Conservation (phyloP, 2,888 invertebrate species). For the Parasteatoda lunata region DNA sequence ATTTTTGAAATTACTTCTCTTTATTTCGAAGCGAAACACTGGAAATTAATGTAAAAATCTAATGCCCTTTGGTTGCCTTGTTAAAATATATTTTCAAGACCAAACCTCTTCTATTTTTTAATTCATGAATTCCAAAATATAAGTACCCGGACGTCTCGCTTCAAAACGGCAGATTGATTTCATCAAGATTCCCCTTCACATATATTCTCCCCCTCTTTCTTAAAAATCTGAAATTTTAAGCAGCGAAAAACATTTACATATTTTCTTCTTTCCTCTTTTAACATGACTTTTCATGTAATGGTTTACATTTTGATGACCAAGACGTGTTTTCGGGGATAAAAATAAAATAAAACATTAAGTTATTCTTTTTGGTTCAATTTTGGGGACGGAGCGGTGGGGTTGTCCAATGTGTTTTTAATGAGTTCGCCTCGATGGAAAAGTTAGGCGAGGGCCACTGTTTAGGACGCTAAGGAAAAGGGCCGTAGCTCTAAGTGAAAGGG, state of each 20-base stretch:
- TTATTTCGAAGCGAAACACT: too few species aligned
- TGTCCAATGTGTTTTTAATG: constrained; percentile 40
- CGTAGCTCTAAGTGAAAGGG: constrained; percentile 51
- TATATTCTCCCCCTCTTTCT: neutral
- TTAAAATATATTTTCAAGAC: neutral
- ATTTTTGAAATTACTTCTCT: too few species aligned
- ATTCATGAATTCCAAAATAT: neutral
- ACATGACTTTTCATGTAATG: neutral
- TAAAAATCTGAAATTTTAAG: neutral
- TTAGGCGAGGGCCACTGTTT: constrained; percentile 13
- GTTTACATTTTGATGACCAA: neutral
- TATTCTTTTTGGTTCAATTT: neutral
- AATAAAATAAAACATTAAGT: neutral
- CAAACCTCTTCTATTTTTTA: neutral
- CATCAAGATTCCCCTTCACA: neutral
- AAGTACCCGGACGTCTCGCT: neutral
- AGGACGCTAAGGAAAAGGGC: constrained; percentile 23
- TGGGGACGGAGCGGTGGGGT: neutral
- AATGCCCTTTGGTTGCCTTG: neutral
- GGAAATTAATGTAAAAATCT: too few species aligned
- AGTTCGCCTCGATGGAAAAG: constrained; percentile 27
- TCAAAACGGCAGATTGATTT: neutral
- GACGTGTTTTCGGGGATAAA: neutral
- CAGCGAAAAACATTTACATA: neutral
- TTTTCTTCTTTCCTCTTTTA: neutral